Conservation (phyloP, 2,797 vertebrate species). For the Parotocinclus haroldoi region DNA sequence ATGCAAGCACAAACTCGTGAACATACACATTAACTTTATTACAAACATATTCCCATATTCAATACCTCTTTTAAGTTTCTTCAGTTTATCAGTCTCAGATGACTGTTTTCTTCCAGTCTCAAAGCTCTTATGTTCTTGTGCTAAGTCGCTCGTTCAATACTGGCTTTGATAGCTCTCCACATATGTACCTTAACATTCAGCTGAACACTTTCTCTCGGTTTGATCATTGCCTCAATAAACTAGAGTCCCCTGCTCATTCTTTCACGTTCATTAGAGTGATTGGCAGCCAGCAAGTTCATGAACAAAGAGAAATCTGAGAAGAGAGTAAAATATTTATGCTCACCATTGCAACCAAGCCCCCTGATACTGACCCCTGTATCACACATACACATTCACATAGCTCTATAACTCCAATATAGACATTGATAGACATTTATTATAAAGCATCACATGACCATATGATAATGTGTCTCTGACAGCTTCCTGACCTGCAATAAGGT, state of each 20-base stretch:
- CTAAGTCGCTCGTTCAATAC: no score
- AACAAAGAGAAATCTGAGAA: conserved; percentile 71
- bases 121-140: no score
- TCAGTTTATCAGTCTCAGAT: no score
- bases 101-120: neutral
- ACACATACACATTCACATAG: neutral
- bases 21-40: neutral
- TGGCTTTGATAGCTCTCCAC: neutral
- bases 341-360: conserved; percentile 53
- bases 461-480: no score
- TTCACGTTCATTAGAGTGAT: conserved; percentile 42
- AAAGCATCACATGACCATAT: no score
- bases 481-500: no score
- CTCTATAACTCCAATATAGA: neutral
- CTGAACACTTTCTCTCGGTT: neutral
- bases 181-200: conserved; percentile 8
- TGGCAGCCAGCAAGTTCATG: conserved; percentile 48
- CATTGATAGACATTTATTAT: no score
- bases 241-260: no score
- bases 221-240: conserved; percentile 13
- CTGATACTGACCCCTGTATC: conserved; percentile 46
- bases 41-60: neutral
- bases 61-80: no score
- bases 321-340: conserved; percentile 71
- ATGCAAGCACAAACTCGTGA: neutral